These are phyloP conservation scores for Amphipyra berbera DNA, from an alignment of 2,888 invertebrate genomes.

Conservation along the genomic window DNA sequence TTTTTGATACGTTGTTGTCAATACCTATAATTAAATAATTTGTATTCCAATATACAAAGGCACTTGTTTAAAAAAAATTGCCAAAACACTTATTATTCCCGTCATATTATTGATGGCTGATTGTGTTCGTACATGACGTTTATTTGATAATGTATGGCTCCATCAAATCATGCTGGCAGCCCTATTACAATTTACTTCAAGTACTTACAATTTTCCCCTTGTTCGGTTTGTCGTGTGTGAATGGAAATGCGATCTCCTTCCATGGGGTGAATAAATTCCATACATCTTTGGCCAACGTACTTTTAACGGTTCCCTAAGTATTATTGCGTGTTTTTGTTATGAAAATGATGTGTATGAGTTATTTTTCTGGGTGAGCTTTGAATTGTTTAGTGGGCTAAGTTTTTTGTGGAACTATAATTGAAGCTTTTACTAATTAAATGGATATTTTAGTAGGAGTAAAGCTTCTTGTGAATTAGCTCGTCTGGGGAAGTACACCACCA, in stretches of 20 bases:
- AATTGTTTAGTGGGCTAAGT: slow-evolving; percentile 25
- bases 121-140: slow-evolving; percentile 46
- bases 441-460: no score
- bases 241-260: slow-evolving; percentile 72
- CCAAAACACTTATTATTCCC: slow-evolving; percentile 34
- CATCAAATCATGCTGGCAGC: slow-evolving; percentile 57
- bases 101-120: slow-evolving; percentile 25
- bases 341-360: slow-evolving; percentile 68
- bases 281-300: slow-evolving; percentile 74
- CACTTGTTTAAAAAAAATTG: slow-evolving; percentile 26
- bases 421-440: slow-evolving; percentile 23
- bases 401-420: slow-evolving; percentile 35
- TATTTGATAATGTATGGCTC: slow-evolving; percentile 55
- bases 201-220: slow-evolving; percentile 64
- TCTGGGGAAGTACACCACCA: no score
- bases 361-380: slow-evolving; percentile 48
- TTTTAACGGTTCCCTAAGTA: slow-evolving; percentile 75
- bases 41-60: no score
- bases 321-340: slow-evolving; percentile 73
- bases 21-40: no score
- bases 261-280: slow-evolving; percentile 79
- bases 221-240: slow-evolving; percentile 64
- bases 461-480: no score
- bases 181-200: slow-evolving; percentile 67
- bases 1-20: no score